Percentiles rank a stretch among this genome's conserved stretches.
Evolutionary conservation across 2,888 invertebrate genomes (phyloP).

Genomic region (Hypolimnas misippus): DNA sequence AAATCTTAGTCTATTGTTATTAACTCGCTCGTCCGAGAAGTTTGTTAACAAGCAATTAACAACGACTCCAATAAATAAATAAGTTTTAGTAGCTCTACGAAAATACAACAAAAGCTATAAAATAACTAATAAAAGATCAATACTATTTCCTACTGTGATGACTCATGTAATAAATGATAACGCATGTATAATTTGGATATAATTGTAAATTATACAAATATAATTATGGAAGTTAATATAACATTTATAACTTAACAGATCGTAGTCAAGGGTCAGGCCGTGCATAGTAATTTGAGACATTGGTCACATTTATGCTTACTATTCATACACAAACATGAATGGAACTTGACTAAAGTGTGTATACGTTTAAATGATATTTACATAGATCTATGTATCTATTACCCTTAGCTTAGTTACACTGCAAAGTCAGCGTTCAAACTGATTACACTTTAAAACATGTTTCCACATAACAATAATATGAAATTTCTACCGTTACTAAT

Average conservation of each 20-base stretch:
- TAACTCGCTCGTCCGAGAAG: not conserved
- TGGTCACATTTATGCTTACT: constrained; percentile 18
- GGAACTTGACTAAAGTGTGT: constrained; percentile 12
- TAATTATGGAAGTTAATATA: not conserved
- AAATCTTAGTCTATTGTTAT: not conserved
- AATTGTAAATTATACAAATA: not conserved
- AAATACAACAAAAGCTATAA: not conserved
- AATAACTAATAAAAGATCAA: not conserved
- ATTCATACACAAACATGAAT: constrained; percentile 27
- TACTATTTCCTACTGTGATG: constrained; percentile 5
- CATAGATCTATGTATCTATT: constrained; percentile 3
- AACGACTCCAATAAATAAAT: not conserved
- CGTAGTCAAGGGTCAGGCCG: constrained; percentile 13
- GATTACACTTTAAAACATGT: too few relatives aligned
- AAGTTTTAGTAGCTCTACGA: not conserved
- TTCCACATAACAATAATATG: too few relatives aligned
- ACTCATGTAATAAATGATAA: not conserved
- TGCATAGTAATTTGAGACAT: constrained; percentile 19
- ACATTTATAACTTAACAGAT: constrained; percentile 1
- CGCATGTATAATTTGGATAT: not conserved
- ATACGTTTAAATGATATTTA: constrained; percentile 12
- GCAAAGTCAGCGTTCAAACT: not conserved
- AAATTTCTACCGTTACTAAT: too few relatives aligned
- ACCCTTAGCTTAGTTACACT: not conserved
- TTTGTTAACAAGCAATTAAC: not conserved